Evolutionary conservation across 2,797 vertebrate species (phyloP).

Genomic region (Sternarchorhynchus goeldii): DNA sequence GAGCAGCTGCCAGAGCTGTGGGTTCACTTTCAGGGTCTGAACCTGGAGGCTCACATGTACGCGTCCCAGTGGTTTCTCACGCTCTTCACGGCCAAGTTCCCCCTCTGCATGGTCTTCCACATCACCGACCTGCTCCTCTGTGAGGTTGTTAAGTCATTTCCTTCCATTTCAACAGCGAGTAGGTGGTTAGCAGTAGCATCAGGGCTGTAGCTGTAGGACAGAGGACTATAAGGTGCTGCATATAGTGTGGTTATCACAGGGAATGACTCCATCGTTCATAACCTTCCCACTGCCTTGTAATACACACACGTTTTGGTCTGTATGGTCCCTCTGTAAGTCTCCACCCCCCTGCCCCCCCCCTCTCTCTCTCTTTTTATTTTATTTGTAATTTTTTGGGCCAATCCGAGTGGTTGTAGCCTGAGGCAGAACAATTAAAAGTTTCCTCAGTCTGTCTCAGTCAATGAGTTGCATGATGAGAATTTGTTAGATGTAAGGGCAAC

Average conservation of each 20-base stretch:
- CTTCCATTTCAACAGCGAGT: conserved; percentile 4
- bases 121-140: conserved; percentile 97
- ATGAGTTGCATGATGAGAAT: conserved; percentile 73
- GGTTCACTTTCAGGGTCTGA: conserved; percentile 87
- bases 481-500: conserved; percentile 54
- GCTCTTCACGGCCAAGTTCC: conserved; percentile 98
- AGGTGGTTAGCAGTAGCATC: not conserved
- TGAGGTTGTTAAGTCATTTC: conserved; percentile 78
- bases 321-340: conserved; percentile 27
- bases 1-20: conserved; percentile 92
- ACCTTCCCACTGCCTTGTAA: not conserved
- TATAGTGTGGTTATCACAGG: not conserved
- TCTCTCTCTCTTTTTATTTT: too few relatives aligned
- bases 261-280: not conserved
- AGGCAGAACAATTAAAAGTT: conserved; percentile 76
- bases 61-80: conserved; percentile 99
- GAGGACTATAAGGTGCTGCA: not conserved
- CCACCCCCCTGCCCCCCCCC: too few relatives aligned
- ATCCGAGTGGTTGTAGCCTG: conserved; percentile 45
- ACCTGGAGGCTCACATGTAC: conserved; percentile 97
- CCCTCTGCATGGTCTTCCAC: conserved; percentile 99
- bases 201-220: not conserved
- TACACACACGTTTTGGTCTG: conserved; percentile 24
- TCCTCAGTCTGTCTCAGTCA: conserved; percentile 69
- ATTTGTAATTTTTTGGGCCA: conserved; percentile 22